Base-by-base conservation (phyloP, 2,888 invertebrate genomes). In the Koerneria pararmatus region DNA sequence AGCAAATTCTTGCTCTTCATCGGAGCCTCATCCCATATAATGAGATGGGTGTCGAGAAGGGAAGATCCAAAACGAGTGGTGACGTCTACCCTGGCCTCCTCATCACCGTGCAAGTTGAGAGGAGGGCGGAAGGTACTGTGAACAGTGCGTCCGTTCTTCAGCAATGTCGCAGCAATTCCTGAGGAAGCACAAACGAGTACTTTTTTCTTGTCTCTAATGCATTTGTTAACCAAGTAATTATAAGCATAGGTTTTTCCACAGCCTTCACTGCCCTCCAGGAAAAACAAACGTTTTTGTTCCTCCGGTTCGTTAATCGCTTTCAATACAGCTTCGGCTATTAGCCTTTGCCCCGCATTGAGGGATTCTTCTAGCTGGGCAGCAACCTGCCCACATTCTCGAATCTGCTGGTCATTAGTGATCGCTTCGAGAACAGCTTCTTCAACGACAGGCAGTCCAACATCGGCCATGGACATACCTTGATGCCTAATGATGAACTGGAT, bases 91-190 rank as follows among this genome's bases (percentile, higher is more conserved):
- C 11, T 27, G 2, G 57, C 58, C 1, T 48, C 48, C 22, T 27
- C 48, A 3, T 29, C 19, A 2, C n/a, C 59, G 15, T 49, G 29
- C 34, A 64, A 19, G 37, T 57, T 46, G 19, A 56, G 51, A 1
- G 31, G 41, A 31, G 49, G 53, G 24, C 59, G 32, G 29, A 65
- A 49, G 11, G 48, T 51, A 0, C 35, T 34, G n/a, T 64, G 63
- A 27, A 57, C 56, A 1, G 57, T 65, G 19, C 32, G 22, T 24
- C 57, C 68, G 15, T 64, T 58, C 6, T 32, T 4, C 11, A 68
- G 34, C 24, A 68, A 51, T 22, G 65, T 56, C 2, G 68, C 68
- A 2, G 68, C 63, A 32, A 57, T 66, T 1, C 65, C 68, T 19
- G 68, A 65, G n/a, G 62, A 56, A 0, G 68, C 68, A 34, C 32